Evolutionary conservation across 2,797 vertebrate species (phyloP).

Genomic region (Furcifer pardalis): DNA sequence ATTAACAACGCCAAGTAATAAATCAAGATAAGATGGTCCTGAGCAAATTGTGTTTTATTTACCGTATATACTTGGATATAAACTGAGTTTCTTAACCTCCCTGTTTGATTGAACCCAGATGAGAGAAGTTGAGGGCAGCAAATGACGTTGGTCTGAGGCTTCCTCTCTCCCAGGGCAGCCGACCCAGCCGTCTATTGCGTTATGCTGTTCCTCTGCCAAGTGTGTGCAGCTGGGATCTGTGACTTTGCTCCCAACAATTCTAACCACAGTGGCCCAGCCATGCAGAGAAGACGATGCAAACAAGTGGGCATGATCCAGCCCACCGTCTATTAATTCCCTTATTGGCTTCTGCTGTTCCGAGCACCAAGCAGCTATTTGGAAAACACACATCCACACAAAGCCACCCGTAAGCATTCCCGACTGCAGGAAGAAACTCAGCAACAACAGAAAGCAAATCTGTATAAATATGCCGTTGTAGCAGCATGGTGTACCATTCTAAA

Average conservation of each 20-base stretch:
- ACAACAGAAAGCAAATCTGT: too few species aligned
- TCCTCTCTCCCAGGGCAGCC: neutral
- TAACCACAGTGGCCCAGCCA: neutral
- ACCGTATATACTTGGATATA: too few species aligned
- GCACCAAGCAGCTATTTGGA: neutral
- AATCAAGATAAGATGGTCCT: neutral
- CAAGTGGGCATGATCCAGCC: neutral
- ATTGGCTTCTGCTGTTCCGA: neutral
- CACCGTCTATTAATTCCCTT: neutral
- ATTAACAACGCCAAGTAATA: neutral
- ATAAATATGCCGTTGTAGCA: too few species aligned
- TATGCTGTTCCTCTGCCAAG: neutral
- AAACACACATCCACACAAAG: neutral
- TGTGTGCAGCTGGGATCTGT: neutral
- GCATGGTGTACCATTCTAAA: too few species aligned
- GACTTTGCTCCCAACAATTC: neutral
- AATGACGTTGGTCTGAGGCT: neutral
- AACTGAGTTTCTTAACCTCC: neutral
- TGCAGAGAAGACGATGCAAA: neutral
- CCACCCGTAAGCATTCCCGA: neutral
- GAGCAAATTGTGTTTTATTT: too few species aligned
- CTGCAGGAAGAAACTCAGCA: neutral
- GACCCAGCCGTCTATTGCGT: neutral
- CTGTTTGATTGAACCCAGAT: neutral
- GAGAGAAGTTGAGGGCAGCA: neutral